A percentile compares a stretch with the other conserved stretches of the same genome.
Conservation (phyloP, 1,140 invertebrate species). For the Anoplophora glabripennis region DNA sequence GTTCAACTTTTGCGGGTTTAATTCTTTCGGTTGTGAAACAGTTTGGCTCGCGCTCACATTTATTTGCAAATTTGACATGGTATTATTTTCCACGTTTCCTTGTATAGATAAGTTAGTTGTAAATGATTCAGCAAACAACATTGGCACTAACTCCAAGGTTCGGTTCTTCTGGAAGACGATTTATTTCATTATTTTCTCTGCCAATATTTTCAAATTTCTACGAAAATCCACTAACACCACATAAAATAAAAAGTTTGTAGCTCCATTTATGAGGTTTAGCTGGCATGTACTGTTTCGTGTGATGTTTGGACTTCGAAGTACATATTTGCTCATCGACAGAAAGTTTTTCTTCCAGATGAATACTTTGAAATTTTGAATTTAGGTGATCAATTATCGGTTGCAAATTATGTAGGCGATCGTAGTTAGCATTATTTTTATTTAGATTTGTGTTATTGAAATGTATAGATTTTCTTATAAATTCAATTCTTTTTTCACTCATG, state of each 20-base stretch:
- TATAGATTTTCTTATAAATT: background rate
- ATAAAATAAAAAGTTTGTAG: constrained; percentile 40
- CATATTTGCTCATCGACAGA: constrained; percentile 27
- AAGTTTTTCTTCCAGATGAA: constrained; percentile 18
- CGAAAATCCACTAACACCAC: constrained; percentile 20
- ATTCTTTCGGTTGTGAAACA: too few species aligned
- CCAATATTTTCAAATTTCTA: constrained; percentile 25
- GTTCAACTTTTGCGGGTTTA: too few species aligned
- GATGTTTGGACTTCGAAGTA: constrained; percentile 21
- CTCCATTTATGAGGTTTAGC: constrained; percentile 48
- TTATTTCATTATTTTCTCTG: background rate
- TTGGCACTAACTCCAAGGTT: constrained; percentile 13
- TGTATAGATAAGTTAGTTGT: too few species aligned
- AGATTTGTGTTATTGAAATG: too few species aligned
- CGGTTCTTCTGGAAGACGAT: background rate
- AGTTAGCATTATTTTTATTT: too few species aligned
- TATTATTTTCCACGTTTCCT: too few species aligned
- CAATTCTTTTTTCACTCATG: background rate
- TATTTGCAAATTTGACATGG: too few species aligned
- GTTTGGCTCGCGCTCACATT: too few species aligned
- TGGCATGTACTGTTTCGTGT: constrained; percentile 29
- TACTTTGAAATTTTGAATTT: constrained; percentile 2
- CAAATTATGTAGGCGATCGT: too few species aligned
- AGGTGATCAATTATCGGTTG: too few species aligned
- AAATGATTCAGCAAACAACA: constrained; percentile 16